A percentile compares a stretch with the other conserved stretches of the same genome.
These are phyloP conservation scores for Drosophila malerkotliana DNA, from an alignment of 1,140 invertebrate species.

Conservation along the genomic window DNA sequence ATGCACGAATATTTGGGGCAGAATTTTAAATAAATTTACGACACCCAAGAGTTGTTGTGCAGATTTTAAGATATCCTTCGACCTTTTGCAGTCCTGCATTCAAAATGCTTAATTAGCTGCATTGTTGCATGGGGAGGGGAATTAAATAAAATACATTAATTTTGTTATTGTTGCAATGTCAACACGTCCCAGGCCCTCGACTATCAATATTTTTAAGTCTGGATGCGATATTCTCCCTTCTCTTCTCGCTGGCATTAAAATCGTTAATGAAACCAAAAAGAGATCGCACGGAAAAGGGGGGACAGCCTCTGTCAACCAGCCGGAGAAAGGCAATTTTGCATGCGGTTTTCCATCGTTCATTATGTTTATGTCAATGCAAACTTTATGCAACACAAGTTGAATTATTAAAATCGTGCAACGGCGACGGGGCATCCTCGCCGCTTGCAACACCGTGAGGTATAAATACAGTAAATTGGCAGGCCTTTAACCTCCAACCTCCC, in stretches of 20 bases:
- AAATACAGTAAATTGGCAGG: constrained; percentile 71
- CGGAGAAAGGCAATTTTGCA: constrained; percentile 43
- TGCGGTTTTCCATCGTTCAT: constrained; percentile 52
- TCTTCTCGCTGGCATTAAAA: constrained; percentile 46
- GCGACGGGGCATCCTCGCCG: not conserved
- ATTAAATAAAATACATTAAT: constrained; percentile 70
- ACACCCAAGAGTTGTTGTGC: constrained; percentile 1
- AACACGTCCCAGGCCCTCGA: constrained; percentile 30
- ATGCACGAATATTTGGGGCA: not conserved
- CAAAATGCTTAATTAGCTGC: constrained; percentile 78
- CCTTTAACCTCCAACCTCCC: constrained; percentile 41
- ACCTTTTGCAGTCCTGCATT: constrained; percentile 45
- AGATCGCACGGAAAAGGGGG: not conserved
- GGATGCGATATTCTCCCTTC: constrained; percentile 15
- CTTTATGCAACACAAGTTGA: constrained; percentile 64
- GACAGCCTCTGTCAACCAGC: not conserved
- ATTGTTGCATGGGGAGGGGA: constrained; percentile 49
- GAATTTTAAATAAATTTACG: constrained; percentile 30
- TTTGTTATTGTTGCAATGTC: constrained; percentile 58
- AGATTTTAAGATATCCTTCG: constrained; percentile 24
- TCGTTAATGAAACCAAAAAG: constrained; percentile 38
- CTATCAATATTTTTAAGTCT: constrained; percentile 57
- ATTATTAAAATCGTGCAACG: constrained; percentile 68
- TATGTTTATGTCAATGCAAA: constrained; percentile 52
- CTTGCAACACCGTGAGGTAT: constrained; percentile 27